Conservation (phyloP, 2,113 vertebrate genomes). For the Callocephalon fimbriatum region DNA sequence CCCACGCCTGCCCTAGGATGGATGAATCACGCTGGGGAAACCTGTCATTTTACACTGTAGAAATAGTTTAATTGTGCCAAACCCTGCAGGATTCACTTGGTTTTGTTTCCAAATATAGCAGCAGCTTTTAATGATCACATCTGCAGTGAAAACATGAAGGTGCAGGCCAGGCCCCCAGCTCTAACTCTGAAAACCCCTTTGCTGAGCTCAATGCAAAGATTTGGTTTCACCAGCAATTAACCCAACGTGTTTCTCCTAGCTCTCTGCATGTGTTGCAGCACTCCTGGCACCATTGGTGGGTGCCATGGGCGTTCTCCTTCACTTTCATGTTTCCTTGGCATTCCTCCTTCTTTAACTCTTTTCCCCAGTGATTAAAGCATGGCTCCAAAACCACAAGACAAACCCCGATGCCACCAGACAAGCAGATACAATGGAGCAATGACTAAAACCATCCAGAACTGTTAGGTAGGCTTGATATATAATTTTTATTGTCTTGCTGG, state of each 20-base stretch:
- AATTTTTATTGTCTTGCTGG: constrained; percentile 26
- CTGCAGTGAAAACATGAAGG: accelerated
- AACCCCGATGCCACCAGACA: neutral
- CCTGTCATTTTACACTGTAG: neutral
- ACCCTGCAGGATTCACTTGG: neutral
- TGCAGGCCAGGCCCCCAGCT: neutral
- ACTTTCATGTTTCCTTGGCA: neutral
- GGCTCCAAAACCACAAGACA: neutral
- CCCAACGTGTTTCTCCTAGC: accelerated
- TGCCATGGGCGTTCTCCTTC: accelerated
- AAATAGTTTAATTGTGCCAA: neutral
- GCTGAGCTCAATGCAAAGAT: neutral
- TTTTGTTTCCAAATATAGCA: neutral
- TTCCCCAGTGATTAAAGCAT: neutral
- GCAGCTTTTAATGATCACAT: accelerated
- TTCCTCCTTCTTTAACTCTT: neutral
- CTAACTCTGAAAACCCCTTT: neutral
- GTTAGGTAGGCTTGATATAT: neutral
- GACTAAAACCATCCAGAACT: neutral
- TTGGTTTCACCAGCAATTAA: neutral
- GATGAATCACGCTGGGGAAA: neutral
- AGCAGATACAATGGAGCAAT: accelerated
- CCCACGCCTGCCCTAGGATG: neutral
- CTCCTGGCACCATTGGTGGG: neutral
- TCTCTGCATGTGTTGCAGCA: accelerated